These are phyloP conservation scores for Polypterus senegalus DNA, from an alignment of 2,113 vertebrate species.

Conservation along the genomic window DNA sequence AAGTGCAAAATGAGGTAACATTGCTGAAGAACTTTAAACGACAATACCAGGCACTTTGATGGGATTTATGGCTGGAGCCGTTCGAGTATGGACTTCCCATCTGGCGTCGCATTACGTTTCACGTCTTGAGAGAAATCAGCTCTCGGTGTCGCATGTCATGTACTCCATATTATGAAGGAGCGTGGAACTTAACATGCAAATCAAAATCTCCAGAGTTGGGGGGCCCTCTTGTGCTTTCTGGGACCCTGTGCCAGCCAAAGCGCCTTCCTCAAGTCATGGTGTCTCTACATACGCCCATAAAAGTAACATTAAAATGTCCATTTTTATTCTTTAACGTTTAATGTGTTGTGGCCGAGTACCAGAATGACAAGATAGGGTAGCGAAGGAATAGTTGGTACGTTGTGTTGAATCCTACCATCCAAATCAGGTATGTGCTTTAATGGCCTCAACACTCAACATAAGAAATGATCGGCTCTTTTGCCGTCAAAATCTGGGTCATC, in stretches of 20 bases:
- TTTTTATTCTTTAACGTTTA: neutral
- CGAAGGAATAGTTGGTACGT: too few species aligned
- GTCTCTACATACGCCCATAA: neutral
- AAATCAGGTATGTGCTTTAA: too few species aligned
- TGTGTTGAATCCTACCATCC: too few species aligned
- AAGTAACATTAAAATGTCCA: neutral
- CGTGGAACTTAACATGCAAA: neutral
- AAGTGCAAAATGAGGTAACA: conserved; percentile 25
- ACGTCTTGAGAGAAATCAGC: conserved; percentile 35
- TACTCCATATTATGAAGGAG: conserved; percentile 24
- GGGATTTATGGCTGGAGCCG: conserved; percentile 42
- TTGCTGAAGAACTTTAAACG: conserved; percentile 37
- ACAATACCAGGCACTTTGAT: conserved; percentile 45
- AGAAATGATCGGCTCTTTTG: too few species aligned
- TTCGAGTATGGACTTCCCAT: conserved; percentile 47
- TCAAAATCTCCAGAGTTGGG: too few species aligned
- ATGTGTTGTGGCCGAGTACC: neutral
- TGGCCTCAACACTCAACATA: too few species aligned
- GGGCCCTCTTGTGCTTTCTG: too few species aligned
- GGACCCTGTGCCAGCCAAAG: too few species aligned
- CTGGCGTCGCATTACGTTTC: conserved; percentile 33
- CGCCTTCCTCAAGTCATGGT: too few species aligned
- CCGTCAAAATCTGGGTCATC: too few species aligned
- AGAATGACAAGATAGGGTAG: too few species aligned
- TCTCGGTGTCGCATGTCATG: conserved; percentile 33